Base-by-base conservation (phyloP, 2,113 vertebrate genomes). In the Regulus satrapa region DNA sequence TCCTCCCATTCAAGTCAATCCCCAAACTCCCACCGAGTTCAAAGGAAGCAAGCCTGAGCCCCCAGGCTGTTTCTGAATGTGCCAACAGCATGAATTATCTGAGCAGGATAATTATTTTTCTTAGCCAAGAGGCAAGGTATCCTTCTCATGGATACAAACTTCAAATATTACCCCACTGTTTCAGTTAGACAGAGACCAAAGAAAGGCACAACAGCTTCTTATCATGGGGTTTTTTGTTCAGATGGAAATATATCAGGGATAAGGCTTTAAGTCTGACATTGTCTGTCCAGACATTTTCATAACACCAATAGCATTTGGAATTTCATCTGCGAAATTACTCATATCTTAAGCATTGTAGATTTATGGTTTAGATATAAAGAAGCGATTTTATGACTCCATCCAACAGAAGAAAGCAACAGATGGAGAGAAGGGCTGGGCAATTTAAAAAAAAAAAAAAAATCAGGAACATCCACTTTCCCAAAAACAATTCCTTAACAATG, bases 91-190 rank as follows among this genome's bases (percentile, higher is more conserved):
- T n/a, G 78, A 94, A 96, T 95, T 97, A 96, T 94, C 89, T 46
- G 86, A 97, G 97, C 78, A 66, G 95, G 94, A 54, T 83, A 94
- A 25, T 92, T 95, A 92, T 96, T 97, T 98, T 97, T 96, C 95
- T 95, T 95, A 96, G 96, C 97, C 96, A 95, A 94, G 86, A 95
- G 89, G 92, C 91, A 97, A 96, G 80, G 92, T 95, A 96, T 78
- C 94, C 92, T 85, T 94, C 94, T 96, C 94, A 61, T 11, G 38
- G 94, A 95, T 92, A 91, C 41, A 92, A 95, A 96, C 94, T 80
- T 95, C 85, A 97, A 97, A 96, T 89, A 84, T 63, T 59, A 49
- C 79, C 76, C 89, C 61, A 73, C 93, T 96, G 94, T 83, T 96
- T 89, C 94, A 89, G 75, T 96, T 82, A 89, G 92, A 52, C 14